Percentiles rank a stretch among this genome's conserved stretches.
phyloP scores from a whole-genome alignment of 2,113 vertebrate species.

The Gopherus evgoodei region DNA sequence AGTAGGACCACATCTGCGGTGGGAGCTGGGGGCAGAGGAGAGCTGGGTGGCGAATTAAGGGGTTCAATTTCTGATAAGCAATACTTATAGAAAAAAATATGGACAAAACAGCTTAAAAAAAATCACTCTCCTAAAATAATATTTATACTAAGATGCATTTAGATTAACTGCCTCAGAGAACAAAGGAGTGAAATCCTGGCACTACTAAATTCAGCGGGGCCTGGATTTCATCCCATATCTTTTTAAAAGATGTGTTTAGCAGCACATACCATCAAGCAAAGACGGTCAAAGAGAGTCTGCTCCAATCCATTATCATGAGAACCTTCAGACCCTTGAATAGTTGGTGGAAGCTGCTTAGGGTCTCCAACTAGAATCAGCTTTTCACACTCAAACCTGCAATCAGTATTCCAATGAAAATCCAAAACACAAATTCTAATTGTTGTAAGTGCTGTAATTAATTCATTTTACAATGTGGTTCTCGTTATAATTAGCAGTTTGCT shows the following conservation, averaged over 20 bases:
- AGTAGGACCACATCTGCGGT: too few species aligned
- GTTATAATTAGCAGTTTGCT: neutral
- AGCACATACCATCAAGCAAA: constrained; percentile 81
- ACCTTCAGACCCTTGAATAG: constrained; percentile 84
- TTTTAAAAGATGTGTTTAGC: neutral
- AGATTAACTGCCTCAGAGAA: neutral
- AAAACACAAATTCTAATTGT: neutral
- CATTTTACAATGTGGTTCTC: fast-evolving
- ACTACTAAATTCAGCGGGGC: neutral
- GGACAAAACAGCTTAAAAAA: neutral
- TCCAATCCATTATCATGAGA: constrained; percentile 79
- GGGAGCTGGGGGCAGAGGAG: too few species aligned
- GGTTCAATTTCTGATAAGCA: neutral
- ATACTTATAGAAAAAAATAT: neutral
- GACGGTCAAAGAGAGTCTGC: constrained; percentile 85
- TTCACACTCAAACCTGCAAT: constrained; percentile 83
- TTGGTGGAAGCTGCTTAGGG: constrained; percentile 83
- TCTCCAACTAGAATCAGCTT: constrained; percentile 86
- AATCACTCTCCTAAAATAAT: neutral
- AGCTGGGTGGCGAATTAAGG: too few species aligned
- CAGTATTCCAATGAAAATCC: neutral
- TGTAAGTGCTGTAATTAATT: too few species aligned
- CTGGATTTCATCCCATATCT: fast-evolving
- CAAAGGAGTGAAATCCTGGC: neutral
- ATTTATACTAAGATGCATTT: neutral